These are phyloP conservation scores for Chromobotia macracanthus DNA, from an alignment of 2,797 vertebrate species.

Conservation along the genomic window DNA sequence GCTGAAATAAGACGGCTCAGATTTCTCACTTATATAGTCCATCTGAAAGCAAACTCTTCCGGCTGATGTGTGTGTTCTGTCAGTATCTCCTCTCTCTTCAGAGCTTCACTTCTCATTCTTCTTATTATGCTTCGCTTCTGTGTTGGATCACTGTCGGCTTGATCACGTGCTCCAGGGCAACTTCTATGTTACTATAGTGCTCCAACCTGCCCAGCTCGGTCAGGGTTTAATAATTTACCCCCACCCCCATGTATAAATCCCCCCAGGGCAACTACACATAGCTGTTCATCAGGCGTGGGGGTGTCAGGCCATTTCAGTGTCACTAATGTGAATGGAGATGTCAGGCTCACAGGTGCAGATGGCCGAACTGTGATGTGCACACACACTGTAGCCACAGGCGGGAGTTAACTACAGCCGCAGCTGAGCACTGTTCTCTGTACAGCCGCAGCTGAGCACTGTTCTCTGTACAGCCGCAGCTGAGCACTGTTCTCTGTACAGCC, in stretches of 20 bases:
- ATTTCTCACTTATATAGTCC: constrained; percentile 60
- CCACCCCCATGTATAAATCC: constrained; percentile 48
- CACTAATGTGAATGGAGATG: constrained; percentile 66
- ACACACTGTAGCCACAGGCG: constrained; percentile 39
- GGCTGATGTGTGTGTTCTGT: constrained; percentile 48
- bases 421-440: constrained; percentile 8
- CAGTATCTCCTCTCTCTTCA: too few species aligned
- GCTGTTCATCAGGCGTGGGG: constrained; percentile 37
- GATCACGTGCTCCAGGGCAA: constrained; percentile 27
- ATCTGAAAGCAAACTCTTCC: constrained; percentile 51
- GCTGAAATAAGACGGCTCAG: constrained; percentile 45
- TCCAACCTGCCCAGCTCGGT: constrained; percentile 57
- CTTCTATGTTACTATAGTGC: constrained; percentile 51
- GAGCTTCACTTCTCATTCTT: too few species aligned
- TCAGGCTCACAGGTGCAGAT: constrained; percentile 57
- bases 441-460: constrained; percentile 37
- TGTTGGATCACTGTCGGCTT: constrained; percentile 20
- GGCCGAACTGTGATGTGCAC: constrained; percentile 49
- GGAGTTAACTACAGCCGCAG: constrained; percentile 51
- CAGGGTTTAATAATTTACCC: constrained; percentile 61
- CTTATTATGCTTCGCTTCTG: constrained; percentile 39
- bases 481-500: constrained; percentile 1
- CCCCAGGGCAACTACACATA: constrained; percentile 47
- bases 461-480: constrained; percentile 35
- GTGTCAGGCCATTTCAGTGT: constrained; percentile 70